Percentiles rank a stretch among this genome's conserved stretches.
phyloP scores from a whole-genome alignment of 2,113 vertebrate species.

The Sturnus vulgaris region DNA sequence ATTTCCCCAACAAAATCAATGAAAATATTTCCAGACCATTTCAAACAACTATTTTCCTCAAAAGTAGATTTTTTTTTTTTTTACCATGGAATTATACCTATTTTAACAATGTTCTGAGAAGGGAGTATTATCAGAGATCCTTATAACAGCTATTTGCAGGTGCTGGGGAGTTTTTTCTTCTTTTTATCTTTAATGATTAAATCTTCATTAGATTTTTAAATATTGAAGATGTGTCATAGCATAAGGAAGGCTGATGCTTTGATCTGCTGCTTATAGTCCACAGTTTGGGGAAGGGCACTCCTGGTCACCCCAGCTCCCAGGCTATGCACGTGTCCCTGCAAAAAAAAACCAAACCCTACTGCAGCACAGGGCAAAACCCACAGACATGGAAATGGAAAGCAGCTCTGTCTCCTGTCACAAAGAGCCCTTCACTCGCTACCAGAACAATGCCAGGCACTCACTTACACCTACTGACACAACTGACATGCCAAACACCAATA shows the following conservation, averaged over 20 bases:
- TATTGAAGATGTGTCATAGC: not conserved
- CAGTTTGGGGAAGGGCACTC: not conserved
- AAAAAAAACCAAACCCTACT: not conserved
- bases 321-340: accelerated
- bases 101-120: not conserved
- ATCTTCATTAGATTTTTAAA: not conserved
- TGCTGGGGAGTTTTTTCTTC: not conserved
- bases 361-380: not conserved
- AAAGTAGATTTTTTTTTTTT: not conserved
- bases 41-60: not conserved
- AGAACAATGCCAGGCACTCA: not conserved
- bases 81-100: not conserved
- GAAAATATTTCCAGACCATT: not conserved
- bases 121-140: not conserved
- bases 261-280: not conserved
- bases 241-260: not conserved
- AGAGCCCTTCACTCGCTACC: accelerated
- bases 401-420: not conserved
- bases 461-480: not conserved
- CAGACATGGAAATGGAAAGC: not conserved
- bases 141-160: not conserved
- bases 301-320: not conserved
- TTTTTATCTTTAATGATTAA: not conserved
- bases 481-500: not conserved
- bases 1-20: not conserved